Evolutionary conservation across 2,113 vertebrate species (phyloP).

Genomic region (Tetraodon nigroviridis): DNA sequence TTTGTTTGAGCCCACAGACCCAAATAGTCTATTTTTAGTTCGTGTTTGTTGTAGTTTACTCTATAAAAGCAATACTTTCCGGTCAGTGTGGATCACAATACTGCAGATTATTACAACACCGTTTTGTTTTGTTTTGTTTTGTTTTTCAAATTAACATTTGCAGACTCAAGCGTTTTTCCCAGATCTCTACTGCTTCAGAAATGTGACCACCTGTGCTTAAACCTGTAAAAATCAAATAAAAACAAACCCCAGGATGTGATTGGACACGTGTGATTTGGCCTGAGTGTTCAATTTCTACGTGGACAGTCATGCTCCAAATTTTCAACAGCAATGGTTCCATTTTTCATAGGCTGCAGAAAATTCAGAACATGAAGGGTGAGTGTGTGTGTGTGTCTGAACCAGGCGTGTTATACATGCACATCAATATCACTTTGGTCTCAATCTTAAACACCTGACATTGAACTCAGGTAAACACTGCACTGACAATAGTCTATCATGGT

Average conservation of each 20-base stretch:
- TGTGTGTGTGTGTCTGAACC: slow-evolving; percentile 29
- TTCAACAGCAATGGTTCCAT: slow-evolving; percentile 11
- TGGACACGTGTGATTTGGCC: slow-evolving; percentile 62
- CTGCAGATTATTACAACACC: slow-evolving; percentile 67
- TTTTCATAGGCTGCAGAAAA: slow-evolving; percentile 17
- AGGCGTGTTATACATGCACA: slow-evolving; percentile 29
- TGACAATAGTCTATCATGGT: no score
- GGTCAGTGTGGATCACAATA: slow-evolving; percentile 71
- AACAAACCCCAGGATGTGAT: slow-evolving; percentile 51
- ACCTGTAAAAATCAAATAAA: slow-evolving; percentile 19
- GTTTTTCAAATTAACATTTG: slow-evolving; percentile 42
- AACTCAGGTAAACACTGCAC: slow-evolving; percentile 2
- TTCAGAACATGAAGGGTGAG: slow-evolving; percentile 3
- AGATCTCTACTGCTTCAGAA: slow-evolving; percentile 56
- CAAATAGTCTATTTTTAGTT: slow-evolving; percentile 70
- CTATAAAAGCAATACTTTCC: slow-evolving; percentile 71
- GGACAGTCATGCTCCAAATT: slow-evolving; percentile 39
- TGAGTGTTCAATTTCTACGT: slow-evolving; percentile 63
- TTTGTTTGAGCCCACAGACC: slow-evolving; percentile 79
- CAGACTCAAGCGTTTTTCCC: slow-evolving; percentile 37
- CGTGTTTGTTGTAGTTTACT: slow-evolving; percentile 48
- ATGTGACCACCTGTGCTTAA: slow-evolving; percentile 42
- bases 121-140: slow-evolving; percentile 46
- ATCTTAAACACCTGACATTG: slow-evolving; percentile 24
- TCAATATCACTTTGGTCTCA: slow-evolving; percentile 56